Evolutionary conservation across 1,140 invertebrate genomes (phyloP), one percentile per base, ranked within the genome.

Genomic region (Oncopeltus fasciatus): DNA sequence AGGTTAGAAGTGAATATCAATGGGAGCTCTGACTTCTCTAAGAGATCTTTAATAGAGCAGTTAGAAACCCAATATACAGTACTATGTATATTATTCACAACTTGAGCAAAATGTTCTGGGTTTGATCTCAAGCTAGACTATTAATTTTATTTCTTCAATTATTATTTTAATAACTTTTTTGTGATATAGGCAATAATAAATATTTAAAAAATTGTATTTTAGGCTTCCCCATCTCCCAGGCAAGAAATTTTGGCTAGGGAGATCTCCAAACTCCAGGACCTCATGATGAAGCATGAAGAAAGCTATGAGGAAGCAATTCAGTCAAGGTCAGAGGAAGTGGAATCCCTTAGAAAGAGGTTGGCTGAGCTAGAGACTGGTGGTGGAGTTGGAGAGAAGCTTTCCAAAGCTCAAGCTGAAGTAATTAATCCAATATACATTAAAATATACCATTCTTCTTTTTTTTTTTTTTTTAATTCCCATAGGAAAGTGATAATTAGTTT

Each of bases 271-370:
- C 59, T 67, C 14, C 61, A 66, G 59, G 67, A 67, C 16, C 57
- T 66, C 0, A 62, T 67, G 59, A 51, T 59, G 0, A 62, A 68
- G 47, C 67, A 67, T 28, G 67, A 68, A 28, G 27, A 63, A n/a
- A 56, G 47, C 1, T 63, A 65, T 44, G 38, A 66, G 46, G 65
- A 53, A 53, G 49, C 49, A 8, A 53, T 53, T 26, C 49, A 53
- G 24, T 53, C 49, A 1, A 21, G 49, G 4, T 18, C 49, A 24
- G 49, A 53, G 24, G 49, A 53, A 26, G 49, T 53, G 12, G 49
- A 53, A 53, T 16, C 5, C 3, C 21, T 53, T 8, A 26, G 49
- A 14, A 53, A 53, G 14, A 2, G 49, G 12, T 24, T 53, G 2
- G 18, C 49, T 27, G 49, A 53, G 24, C 49, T 53, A 16, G 49